Evolutionary conservation across 2,797 vertebrate genomes (phyloP).

Genomic region (Propithecus deckenii): DNA sequence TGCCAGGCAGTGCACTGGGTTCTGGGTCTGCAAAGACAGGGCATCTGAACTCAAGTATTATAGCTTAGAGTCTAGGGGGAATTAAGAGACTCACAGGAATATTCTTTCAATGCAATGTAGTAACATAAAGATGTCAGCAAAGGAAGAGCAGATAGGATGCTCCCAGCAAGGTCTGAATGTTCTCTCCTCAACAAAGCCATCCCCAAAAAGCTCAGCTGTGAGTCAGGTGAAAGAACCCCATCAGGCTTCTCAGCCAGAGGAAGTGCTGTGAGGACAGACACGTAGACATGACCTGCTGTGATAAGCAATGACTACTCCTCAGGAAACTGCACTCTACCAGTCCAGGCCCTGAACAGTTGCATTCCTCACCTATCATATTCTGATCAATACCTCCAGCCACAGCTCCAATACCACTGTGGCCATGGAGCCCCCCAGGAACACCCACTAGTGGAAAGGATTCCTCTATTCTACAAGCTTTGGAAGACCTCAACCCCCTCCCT

Average conservation of each 20-base stretch:
- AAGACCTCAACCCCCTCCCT: not conserved
- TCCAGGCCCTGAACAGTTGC: rapidly evolving
- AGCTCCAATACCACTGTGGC: not conserved
- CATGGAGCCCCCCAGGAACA: not conserved
- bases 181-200: not conserved
- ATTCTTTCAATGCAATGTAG: not conserved
- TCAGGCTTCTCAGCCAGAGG: not conserved
- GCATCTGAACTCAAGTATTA: not conserved
- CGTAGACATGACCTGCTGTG: rapidly evolving
- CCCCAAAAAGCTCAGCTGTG: not conserved
- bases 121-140: not conserved
- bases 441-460: not conserved
- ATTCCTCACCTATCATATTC: rapidly evolving
- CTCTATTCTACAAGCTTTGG: not conserved
- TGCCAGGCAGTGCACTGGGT: rapidly evolving
- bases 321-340: not conserved
- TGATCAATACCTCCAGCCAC: not conserved
- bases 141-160: not conserved
- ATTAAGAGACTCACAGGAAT: not conserved
- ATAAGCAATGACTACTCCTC: not conserved
- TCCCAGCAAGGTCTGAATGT: not conserved
- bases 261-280: not conserved
- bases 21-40: not conserved
- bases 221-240: not conserved
- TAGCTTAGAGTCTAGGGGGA: not conserved